Conservation (phyloP, 2,888 invertebrate species). For the Xylota sylvarum region DNA sequence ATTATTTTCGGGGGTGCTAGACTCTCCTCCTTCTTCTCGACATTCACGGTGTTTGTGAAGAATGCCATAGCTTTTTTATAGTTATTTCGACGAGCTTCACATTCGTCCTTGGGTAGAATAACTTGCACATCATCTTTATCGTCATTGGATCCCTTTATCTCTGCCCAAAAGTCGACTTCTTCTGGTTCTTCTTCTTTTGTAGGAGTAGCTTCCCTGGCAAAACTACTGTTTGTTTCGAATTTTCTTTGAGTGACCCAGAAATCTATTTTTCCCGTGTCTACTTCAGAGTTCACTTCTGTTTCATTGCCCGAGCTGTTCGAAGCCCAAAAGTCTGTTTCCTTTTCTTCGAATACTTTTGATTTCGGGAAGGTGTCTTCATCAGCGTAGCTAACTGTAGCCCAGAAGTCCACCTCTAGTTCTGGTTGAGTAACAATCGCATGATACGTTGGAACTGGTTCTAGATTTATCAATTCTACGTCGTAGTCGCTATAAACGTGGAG, state of each 20-base stretch:
- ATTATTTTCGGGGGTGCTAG: not conserved
- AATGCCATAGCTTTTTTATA: slow-evolving; percentile 84
- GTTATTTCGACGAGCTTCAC: slow-evolving; percentile 82
- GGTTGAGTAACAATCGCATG: slow-evolving; percentile 18
- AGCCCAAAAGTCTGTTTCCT: slow-evolving; percentile 79
- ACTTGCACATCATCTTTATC: slow-evolving; percentile 73
- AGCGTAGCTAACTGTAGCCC: slow-evolving; percentile 52
- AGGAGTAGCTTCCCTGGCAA: slow-evolving; percentile 9
- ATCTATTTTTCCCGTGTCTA: slow-evolving; percentile 69
- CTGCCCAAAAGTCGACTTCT: slow-evolving; percentile 80
- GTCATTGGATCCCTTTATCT: slow-evolving; percentile 67
- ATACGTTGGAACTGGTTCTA: slow-evolving; percentile 29
- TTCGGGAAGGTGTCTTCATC: slow-evolving; percentile 46
- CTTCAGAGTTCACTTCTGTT: slow-evolving; percentile 76
- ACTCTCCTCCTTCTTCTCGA: slow-evolving; percentile 79
- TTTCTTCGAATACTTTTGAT: slow-evolving; percentile 7
- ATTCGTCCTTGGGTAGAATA: slow-evolving; percentile 79
- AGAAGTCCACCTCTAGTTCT: slow-evolving; percentile 29
- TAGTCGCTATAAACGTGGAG: slow-evolving; percentile 34
- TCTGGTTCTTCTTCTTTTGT: slow-evolving; percentile 52
- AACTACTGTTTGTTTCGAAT: slow-evolving; percentile 31
- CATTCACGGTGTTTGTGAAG: slow-evolving; percentile 82
- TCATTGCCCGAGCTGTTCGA: slow-evolving; percentile 78
- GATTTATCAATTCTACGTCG: slow-evolving; percentile 54
- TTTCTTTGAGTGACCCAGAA: slow-evolving; percentile 70